Evolutionary conservation across 2,888 invertebrate species (phyloP), one percentile per base, ranked within the genome.

Genomic region (Mythimna pallens): DNA sequence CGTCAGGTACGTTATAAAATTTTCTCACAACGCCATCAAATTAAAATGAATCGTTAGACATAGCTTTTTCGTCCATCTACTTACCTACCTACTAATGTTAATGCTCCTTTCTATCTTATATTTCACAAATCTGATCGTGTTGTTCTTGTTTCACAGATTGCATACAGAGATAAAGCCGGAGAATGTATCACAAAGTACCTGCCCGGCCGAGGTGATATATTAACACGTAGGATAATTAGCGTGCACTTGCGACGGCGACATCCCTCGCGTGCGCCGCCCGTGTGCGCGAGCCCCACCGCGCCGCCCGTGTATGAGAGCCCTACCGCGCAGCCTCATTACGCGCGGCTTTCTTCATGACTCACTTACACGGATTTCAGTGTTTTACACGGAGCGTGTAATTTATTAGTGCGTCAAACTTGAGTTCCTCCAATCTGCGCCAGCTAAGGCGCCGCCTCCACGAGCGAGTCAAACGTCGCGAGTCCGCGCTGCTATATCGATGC

Each of bases 361-460:
- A 62, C 65, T 71, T 62, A 70, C 71, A 58, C 65, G 58, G 52
- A 57, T 63, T 57, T 52, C 54, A 63, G 52, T 78, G 76, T 71
- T 71, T 70, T 62, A 66, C 47, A 78, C 62, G 50, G 30, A 43
- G 43, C 71, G 43, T 54, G 65, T 72, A 65, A 77, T 78, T 78
- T 71, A 65, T 71, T 63, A 78, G 43, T 65, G 63, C 65, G 71
- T 66, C 57, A 77, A 77, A 78, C 71, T 71, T 63, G 43, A 66
- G 70, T 36, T 52, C 57, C 62, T 71, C 36, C 62, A 71, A 76
- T 78, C 54, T 66, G 58, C 50, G 40, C 34, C n/a, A 9, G 50
- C 50, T 52, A n/a, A 52, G 50, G n/a, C 50, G 50, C 50, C n/a
- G n/a, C n/a, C 50, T 52, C 9, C n/a, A n/a, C 50, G 8, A n/a